These are phyloP conservation scores for Drosophila fungiperda DNA, from an alignment of 2,888 invertebrate species.

Conservation along the genomic window DNA sequence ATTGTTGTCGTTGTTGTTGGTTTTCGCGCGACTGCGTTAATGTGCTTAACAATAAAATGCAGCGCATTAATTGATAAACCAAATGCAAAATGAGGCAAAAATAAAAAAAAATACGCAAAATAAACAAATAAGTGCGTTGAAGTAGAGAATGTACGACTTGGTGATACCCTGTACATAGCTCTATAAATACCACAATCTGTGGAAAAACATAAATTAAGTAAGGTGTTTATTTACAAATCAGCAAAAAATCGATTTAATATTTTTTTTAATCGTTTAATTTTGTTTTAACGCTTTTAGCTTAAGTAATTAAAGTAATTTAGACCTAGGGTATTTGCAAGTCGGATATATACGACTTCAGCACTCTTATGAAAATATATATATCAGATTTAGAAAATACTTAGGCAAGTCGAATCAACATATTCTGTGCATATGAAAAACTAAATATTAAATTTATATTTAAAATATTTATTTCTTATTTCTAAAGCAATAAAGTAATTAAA, in stretches of 20 bases:
- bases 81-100: slow-evolving; percentile 58
- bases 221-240: neutral
- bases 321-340: neutral
- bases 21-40: slow-evolving; percentile 76
- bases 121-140: neutral
- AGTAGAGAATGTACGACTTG: neutral
- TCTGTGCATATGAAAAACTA: neutral
- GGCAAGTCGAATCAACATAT: neutral
- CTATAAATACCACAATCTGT: neutral
- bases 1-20: slow-evolving; percentile 35
- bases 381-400: neutral
- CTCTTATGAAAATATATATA: neutral
- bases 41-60: slow-evolving; percentile 81
- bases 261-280: neutral
- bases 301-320: neutral
- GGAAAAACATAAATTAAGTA: neutral
- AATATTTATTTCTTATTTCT: too few species aligned
- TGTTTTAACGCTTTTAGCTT: neutral
- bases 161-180: neutral
- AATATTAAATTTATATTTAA: neutral
- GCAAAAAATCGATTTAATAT: neutral
- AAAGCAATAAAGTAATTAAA: too few species aligned
- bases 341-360: neutral
- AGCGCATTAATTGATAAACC: slow-evolving; percentile 78
- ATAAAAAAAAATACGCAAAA: slow-evolving; percentile 8